Evolutionary conservation across 2,797 vertebrate species (phyloP), one percentile per base, ranked within the genome.

Genomic region (Chaenodraco wilsoni): DNA sequence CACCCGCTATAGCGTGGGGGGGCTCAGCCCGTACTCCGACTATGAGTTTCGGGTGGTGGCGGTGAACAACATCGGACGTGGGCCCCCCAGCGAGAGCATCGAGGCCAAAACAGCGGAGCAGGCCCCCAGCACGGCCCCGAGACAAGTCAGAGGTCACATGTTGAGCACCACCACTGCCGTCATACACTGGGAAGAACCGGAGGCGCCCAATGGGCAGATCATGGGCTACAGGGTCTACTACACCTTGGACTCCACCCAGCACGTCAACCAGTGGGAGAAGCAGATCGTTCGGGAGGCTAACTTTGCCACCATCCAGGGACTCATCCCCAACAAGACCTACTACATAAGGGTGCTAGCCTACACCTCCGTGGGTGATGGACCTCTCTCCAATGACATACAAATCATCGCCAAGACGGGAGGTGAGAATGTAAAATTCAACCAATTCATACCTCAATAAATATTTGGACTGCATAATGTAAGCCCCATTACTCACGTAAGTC

Each of bases 321-420:
- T 99, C 48, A 95, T 97, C 49, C 97, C 98, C 49, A 98, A 99
- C 86, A 98, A 96, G 90, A 99, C 97, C 0, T 99, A 99, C 69
- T 97, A 98, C 64, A 97, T 99, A 84, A 98, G 96, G 86, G 98
- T 99, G 40, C 89, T 99, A 91, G 98, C 97, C 78, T 99, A 96
- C 89, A 99, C 98, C 69, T 99, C 98, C 11, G 97, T 99, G 72
- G 98, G 98, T 1, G 98, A 99, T 61, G 98, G 98, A 49, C 98
- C 98, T 0, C 96, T 99, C 62, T 99, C 98, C 44, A 92, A 96
- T 76, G 98, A 99, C 82, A 96, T 99, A 79, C 98, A 99, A 90
- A 98, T 99, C 88, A 98, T 99, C 59, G 97, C 98, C 64, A 98
- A 99, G 88, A 99, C 98, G 23, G 98, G 98, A 96, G 98, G 98